Evolutionary conservation across 1,140 invertebrate species (phyloP).

Genomic region (Pteromalus puparum): DNA sequence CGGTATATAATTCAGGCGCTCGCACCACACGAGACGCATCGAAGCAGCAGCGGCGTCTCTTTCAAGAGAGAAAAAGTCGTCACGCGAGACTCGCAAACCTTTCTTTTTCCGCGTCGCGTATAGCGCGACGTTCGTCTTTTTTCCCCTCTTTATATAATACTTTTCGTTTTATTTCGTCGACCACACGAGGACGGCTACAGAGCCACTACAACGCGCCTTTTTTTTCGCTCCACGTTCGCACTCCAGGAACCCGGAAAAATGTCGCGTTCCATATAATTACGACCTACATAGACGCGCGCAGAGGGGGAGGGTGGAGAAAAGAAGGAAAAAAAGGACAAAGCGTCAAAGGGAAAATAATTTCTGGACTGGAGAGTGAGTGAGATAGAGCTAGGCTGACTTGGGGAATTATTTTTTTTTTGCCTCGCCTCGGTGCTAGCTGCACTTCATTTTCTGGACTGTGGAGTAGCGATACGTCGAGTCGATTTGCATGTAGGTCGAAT

Average conservation of each 20-base stretch:
- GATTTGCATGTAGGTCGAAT: constrained; percentile 3
- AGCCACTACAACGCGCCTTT: background rate
- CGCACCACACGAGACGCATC: background rate
- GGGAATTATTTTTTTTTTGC: background rate
- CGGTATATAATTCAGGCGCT: background rate
- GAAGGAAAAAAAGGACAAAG: background rate
- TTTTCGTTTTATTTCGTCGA: background rate
- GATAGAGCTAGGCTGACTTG: background rate
- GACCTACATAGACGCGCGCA: background rate
- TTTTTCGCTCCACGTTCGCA: too few species aligned
- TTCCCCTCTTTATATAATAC: background rate
- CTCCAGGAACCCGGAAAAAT: background rate
- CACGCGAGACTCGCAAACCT: background rate
- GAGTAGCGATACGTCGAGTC: background rate
- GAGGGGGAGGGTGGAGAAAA: too few species aligned
- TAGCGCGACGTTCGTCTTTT: background rate
- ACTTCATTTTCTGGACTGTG: background rate
- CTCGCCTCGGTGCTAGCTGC: background rate
- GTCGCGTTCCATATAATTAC: constrained; percentile 1
- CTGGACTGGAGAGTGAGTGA: background rate
- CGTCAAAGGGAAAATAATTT: background rate
- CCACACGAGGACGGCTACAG: background rate
- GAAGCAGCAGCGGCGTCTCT: background rate
- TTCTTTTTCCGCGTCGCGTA: background rate
- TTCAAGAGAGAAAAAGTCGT: background rate